A percentile compares a stretch with the other conserved stretches of the same genome.
phyloP scores from a whole-genome alignment of 2,113 vertebrate species.

The Pachycephala philippinensis region DNA sequence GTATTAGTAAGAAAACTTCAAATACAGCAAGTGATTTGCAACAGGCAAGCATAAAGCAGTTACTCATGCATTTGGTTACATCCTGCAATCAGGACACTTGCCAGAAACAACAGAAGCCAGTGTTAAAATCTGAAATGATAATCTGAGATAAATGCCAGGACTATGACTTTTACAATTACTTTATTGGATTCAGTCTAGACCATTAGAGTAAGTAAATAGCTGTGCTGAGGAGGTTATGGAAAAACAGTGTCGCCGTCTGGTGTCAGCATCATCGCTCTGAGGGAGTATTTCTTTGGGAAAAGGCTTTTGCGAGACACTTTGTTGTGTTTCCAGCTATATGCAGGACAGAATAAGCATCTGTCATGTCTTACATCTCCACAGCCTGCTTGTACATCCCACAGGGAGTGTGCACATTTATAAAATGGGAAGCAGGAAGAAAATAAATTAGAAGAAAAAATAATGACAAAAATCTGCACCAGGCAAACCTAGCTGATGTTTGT shows the following conservation, averaged over 20 bases:
- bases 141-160: conserved; percentile 7
- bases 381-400: background rate
- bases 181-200: background rate
- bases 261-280: background rate
- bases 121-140: background rate
- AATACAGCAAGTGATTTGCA: background rate
- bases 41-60: background rate
- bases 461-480: background rate
- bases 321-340: background rate
- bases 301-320: rapidly evolving
- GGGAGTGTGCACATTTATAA: background rate
- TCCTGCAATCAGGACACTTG: background rate
- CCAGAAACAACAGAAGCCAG: background rate
- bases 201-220: background rate
- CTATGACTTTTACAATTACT: background rate
- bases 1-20: background rate
- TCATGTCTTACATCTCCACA: background rate
- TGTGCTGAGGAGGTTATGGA: background rate
- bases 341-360: background rate
- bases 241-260: background rate
- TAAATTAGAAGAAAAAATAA: background rate
- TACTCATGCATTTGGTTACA: background rate
- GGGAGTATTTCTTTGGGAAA: background rate
- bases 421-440: background rate
- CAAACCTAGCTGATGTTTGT: background rate